Conservation (phyloP, 2,888 invertebrate species). For the Stictocephala bisonia region DNA sequence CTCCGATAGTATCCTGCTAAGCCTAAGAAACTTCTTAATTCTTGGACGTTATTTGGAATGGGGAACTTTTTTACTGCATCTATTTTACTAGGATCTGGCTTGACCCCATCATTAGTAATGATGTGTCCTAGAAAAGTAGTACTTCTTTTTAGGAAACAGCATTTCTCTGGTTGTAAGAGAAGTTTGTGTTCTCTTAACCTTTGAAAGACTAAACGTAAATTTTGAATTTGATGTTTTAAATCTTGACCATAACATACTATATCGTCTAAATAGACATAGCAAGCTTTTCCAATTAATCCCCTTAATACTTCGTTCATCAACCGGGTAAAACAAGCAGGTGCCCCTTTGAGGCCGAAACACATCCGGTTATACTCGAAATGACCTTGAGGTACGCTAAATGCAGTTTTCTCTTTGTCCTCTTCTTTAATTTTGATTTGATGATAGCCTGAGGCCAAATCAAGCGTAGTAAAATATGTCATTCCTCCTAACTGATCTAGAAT, state of each 20-base stretch:
- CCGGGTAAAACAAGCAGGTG: constrained; percentile 61
- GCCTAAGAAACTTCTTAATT: constrained; percentile 25
- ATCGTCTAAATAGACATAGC: constrained; percentile 54
- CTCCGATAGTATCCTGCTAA: constrained; percentile 23
- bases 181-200: constrained; percentile 36
- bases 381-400: constrained; percentile 12
- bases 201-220: constrained; percentile 37
- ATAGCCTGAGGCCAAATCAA: constrained; percentile 59
- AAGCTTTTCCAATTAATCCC: constrained; percentile 52
- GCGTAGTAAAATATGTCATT: constrained; percentile 56
- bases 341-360: constrained; percentile 61
- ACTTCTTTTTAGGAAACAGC: constrained; percentile 2
- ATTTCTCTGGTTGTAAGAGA: constrained; percentile 10
- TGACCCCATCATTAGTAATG: constrained; percentile 46
- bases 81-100: constrained; percentile 46
- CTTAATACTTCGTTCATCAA: constrained; percentile 60
- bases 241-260: constrained; percentile 49
- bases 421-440: constrained; percentile 57
- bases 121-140: constrained; percentile 49
- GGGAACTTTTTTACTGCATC: constrained; percentile 43
- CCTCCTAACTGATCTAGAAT: constrained; percentile 58
- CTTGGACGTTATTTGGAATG: constrained; percentile 38
- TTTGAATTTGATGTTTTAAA: constrained; percentile 30
- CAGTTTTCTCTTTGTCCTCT: constrained; percentile 42
- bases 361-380: constrained; percentile 57